A percentile compares a stretch with the other conserved stretches of the same genome.
These are phyloP conservation scores for Cynopterus sphinx DNA, from an alignment of 2,797 vertebrate species.

Conservation along the genomic window DNA sequence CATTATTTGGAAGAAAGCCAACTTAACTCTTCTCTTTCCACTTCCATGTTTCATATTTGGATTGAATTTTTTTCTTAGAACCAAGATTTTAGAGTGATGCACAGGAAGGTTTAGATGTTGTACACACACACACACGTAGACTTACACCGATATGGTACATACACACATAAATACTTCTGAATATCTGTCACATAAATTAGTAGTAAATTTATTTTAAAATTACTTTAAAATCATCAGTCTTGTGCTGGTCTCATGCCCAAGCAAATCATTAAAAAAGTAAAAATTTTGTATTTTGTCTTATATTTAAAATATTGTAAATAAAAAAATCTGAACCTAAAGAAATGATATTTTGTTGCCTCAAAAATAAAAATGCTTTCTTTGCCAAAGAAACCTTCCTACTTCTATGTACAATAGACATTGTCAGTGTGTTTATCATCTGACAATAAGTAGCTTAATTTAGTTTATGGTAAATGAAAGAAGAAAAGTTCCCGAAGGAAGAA, in stretches of 20 bases:
- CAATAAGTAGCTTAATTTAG: constrained; percentile 39
- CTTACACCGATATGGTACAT: background rate
- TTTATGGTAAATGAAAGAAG: background rate
- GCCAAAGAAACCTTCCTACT: background rate
- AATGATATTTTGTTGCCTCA: background rate
- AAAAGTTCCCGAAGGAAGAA: background rate
- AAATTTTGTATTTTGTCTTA: background rate
- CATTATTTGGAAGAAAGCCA: background rate
- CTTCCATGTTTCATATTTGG: constrained; percentile 17
- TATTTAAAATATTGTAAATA: background rate
- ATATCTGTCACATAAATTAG: constrained; percentile 67
- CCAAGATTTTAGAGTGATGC: background rate
- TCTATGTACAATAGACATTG: background rate
- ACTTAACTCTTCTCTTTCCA: background rate
- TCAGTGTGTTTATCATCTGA: constrained; percentile 18
- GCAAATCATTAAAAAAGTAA: constrained; percentile 16
- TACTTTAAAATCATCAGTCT: constrained; percentile 65
- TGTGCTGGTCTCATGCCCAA: constrained; percentile 56
- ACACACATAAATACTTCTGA: constrained; percentile 71
- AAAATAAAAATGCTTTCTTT: background rate
- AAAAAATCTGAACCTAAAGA: background rate
- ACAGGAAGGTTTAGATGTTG: constrained; percentile 20
- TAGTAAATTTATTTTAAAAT: constrained; percentile 52
- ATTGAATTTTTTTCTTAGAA: background rate
- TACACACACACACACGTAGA: background rate